phyloP scores from a whole-genome alignment of 2,113 vertebrate genomes.

The Cynocephalus volans region DNA sequence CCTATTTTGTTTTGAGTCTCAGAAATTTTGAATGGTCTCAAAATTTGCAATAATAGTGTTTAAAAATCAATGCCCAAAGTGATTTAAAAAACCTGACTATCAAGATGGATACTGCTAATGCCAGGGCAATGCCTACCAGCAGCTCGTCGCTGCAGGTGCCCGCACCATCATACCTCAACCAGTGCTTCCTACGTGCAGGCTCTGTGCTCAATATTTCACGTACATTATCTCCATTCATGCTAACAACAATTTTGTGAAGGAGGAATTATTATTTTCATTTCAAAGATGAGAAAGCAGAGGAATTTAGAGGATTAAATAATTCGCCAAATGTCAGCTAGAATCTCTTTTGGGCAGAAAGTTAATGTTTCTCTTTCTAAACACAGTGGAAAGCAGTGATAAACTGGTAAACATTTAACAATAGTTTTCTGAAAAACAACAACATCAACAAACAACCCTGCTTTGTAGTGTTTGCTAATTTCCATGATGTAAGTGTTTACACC shows the following conservation, averaged over 20 bases:
- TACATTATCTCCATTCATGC: not conserved
- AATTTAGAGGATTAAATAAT: not conserved
- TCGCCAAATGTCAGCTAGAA: conserved; percentile 38
- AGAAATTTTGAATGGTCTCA: not conserved
- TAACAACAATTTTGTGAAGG: not conserved
- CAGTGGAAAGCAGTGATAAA: not conserved
- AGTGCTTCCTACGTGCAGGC: not conserved
- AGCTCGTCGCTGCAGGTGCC: not conserved
- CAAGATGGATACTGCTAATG: not conserved
- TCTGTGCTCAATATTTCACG: not conserved
- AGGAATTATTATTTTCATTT: not conserved
- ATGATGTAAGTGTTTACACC: not conserved
- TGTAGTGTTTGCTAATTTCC: not conserved
- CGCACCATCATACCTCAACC: fast-evolving
- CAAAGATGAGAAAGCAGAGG: not conserved
- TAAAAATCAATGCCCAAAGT: not conserved
- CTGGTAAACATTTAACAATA: not conserved
- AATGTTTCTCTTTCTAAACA: not conserved
- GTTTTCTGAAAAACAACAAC: not conserved
- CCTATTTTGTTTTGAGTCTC: not conserved
- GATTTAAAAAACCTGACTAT: not conserved
- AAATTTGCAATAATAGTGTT: not conserved
- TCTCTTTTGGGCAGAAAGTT: not conserved
- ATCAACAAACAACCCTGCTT: not conserved
- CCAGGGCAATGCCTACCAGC: not conserved